Percentiles rank a stretch among this genome's conserved stretches.
Conservation (phyloP, 2,888 invertebrate species). For the Ectemnius cavifrons region DNA sequence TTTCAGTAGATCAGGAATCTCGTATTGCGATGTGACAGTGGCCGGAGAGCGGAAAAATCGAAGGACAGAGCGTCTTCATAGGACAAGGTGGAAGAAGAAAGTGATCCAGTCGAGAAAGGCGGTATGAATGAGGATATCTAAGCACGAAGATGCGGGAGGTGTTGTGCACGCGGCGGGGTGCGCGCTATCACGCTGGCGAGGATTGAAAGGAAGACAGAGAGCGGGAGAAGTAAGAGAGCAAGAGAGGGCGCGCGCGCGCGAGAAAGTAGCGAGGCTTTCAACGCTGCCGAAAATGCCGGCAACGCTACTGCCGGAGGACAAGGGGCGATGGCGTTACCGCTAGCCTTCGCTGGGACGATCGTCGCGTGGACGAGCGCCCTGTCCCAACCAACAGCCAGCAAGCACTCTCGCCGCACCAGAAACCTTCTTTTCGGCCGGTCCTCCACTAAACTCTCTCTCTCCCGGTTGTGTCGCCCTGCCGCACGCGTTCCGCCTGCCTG, state of each 20-base stretch:
- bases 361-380: constrained; percentile 10
- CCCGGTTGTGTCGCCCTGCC: constrained; percentile 19
- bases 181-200: constrained; percentile 45
- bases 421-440: too few relatives aligned
- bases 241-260: too few relatives aligned
- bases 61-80: too few relatives aligned
- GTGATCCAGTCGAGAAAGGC: constrained; percentile 9
- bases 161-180: constrained; percentile 57
- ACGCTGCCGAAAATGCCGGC: constrained; percentile 66
- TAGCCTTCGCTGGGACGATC: constrained; percentile 13
- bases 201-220: constrained; percentile 44
- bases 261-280: too few relatives aligned
- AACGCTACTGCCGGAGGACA: constrained; percentile 51
- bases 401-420: constrained; percentile 5
- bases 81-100: too few relatives aligned
- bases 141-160: constrained; percentile 56
- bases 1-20: constrained; percentile 19
- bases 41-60: not conserved
- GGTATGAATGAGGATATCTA: constrained; percentile 59
- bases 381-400: constrained; percentile 23
- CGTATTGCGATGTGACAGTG: too few relatives aligned
- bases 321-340: constrained; percentile 29
- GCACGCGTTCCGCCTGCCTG: not conserved
- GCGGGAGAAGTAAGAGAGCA: constrained; percentile 31
- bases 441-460: not conserved